Evolutionary conservation across 1,140 invertebrate genomes (phyloP).

Genomic region (Heterodera schachtii): DNA sequence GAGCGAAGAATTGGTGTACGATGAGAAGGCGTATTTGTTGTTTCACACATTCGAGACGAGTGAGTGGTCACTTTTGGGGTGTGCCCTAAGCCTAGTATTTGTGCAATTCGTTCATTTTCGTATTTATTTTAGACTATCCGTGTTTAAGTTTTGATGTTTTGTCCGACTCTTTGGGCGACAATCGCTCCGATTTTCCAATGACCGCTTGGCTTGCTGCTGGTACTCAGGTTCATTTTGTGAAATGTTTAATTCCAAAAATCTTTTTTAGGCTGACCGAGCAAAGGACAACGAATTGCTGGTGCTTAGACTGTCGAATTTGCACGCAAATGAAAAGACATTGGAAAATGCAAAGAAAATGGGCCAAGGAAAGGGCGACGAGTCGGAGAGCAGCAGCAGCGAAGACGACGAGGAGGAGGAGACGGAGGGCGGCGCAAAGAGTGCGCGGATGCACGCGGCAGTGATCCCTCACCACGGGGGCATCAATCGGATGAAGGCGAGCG

Average conservation of each 20-base stretch:
- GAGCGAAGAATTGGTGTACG: conserved; percentile 54
- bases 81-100: background rate
- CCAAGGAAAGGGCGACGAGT: conserved; percentile 9
- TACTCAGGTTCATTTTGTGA: conserved; percentile 35
- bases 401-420: conserved; percentile 49
- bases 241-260: background rate
- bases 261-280: conserved; percentile 45
- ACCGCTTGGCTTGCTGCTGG: conserved; percentile 50
- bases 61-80: conserved; percentile 10
- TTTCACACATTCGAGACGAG: conserved; percentile 57
- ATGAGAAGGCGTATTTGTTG: conserved; percentile 51
- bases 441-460: conserved; percentile 48
- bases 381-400: conserved; percentile 23
- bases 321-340: conserved; percentile 43
- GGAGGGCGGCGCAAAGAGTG: conserved; percentile 20
- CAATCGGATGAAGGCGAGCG: conserved; percentile 49
- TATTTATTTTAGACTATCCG: conserved; percentile 37
- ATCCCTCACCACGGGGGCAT: conserved; percentile 53
- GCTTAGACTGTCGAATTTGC: conserved; percentile 50
- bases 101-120: background rate
- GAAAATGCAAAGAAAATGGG: conserved; percentile 27
- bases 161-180: conserved; percentile 44
- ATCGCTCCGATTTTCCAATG: conserved; percentile 40
- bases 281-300: conserved; percentile 50
- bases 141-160: conserved; percentile 54